Evolutionary conservation across 2,888 invertebrate genomes (phyloP).

Genomic region (Phengaris alcon): DNA sequence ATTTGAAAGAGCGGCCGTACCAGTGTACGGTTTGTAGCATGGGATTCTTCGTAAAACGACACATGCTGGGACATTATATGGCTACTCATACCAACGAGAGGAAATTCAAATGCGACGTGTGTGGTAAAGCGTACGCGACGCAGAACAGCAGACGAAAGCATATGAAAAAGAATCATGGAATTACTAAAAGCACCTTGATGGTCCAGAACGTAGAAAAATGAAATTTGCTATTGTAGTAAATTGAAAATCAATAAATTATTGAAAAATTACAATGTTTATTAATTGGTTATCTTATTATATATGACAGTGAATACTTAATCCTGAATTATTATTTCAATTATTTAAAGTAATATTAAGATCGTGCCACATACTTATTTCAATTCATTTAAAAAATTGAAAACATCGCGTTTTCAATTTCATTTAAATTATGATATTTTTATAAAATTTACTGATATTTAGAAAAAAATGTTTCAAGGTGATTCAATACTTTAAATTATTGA

Average conservation of each 20-base stretch:
- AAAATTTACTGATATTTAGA: not conserved
- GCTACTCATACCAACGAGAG: slow-evolving; percentile 74
- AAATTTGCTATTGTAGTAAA: slow-evolving; percentile 33
- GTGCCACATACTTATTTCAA: too few relatives aligned
- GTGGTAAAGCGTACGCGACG: slow-evolving; percentile 77
- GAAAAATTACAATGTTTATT: not conserved
- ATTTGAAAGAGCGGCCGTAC: slow-evolving; percentile 66
- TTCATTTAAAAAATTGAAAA: too few relatives aligned
- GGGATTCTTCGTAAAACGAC: slow-evolving; percentile 69
- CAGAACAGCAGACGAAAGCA: slow-evolving; percentile 67
- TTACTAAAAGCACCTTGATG: slow-evolving; percentile 44
- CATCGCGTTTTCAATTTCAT: too few relatives aligned
- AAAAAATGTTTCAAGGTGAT: not conserved
- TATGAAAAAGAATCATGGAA: slow-evolving; percentile 69
- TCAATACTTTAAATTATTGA: not conserved
- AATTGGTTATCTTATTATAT: not conserved
- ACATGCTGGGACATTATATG: slow-evolving; percentile 72
- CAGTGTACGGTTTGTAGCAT: slow-evolving; percentile 70
- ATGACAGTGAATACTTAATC: too few relatives aligned
- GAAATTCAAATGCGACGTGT: slow-evolving; percentile 80
- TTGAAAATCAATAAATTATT: slow-evolving; percentile 14
- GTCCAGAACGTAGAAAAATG: slow-evolving; percentile 35
- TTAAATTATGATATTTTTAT: too few relatives aligned
- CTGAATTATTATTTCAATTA: too few relatives aligned
- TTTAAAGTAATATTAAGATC: too few relatives aligned